Evolutionary conservation across 2,888 invertebrate genomes (phyloP).

Genomic region (Diadegma fenestrale): DNA sequence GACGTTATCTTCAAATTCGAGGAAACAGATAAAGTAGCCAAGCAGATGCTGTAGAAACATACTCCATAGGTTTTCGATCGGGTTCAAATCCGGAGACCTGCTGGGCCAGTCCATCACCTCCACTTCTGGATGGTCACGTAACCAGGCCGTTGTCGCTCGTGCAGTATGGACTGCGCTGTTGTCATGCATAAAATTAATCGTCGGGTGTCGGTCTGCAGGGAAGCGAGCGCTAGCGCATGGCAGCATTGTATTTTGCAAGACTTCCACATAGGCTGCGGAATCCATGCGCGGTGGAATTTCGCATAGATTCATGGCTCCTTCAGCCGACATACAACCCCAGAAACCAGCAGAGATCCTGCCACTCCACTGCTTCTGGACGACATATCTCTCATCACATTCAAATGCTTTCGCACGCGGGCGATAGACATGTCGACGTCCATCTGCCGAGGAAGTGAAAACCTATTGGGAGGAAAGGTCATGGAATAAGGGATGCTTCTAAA

Average conservation of each 20-base stretch:
- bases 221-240: constrained; percentile 55
- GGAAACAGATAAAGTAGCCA: no score
- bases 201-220: constrained; percentile 40
- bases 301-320: constrained; percentile 53
- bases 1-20: no score
- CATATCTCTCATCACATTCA: constrained; percentile 7
- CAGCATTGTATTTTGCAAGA: constrained; percentile 63
- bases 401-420: constrained; percentile 12
- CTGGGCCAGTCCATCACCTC: constrained; percentile 64
- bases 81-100: constrained; percentile 71
- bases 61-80: constrained; percentile 72
- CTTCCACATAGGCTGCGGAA: constrained; percentile 55
- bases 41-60: background rate
- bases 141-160: constrained; percentile 62
- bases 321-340: constrained; percentile 64
- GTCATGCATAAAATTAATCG: constrained; percentile 64
- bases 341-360: constrained; percentile 45
- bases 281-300: constrained; percentile 54
- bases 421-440: constrained; percentile 29
- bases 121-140: constrained; percentile 62
- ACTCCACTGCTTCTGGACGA: constrained; percentile 26
- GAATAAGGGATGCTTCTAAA: no score
- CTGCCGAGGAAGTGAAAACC: constrained; percentile 36
- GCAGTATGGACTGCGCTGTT: constrained; percentile 68
- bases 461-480: background rate